Conservation (phyloP, 2,113 vertebrate genomes). For the Paramormyrops kingsleyae region DNA sequence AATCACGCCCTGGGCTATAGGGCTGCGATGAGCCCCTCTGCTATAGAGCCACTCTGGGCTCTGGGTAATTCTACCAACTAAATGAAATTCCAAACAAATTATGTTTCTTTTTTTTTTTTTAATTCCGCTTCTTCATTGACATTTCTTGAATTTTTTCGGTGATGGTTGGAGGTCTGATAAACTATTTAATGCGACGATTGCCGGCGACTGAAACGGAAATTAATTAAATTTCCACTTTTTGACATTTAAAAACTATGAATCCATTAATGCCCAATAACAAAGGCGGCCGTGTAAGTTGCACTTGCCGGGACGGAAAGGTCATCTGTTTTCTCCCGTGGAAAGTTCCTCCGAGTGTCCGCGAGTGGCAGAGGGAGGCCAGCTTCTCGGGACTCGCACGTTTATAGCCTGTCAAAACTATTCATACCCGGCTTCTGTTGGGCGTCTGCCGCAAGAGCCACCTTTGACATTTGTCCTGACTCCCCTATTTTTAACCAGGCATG, state of each 20-base stretch:
- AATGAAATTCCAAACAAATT: conserved; percentile 16
- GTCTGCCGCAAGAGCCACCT: conserved; percentile 31
- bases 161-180: background rate
- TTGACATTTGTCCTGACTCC: conserved; percentile 46
- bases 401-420: conserved; percentile 30
- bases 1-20: background rate
- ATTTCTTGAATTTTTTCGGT: background rate
- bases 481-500: conserved; percentile 40
- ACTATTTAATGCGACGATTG: background rate
- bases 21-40: background rate
- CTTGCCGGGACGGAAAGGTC: background rate
- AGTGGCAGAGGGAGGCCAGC: conserved; percentile 21
- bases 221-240: conserved; percentile 3
- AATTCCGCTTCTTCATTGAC: background rate
- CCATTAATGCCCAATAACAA: background rate
- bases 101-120: conserved; percentile 4
- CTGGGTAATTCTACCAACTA: background rate
- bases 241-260: conserved; percentile 12
- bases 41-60: background rate
- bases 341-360: background rate
- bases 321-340: background rate
- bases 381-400: conserved; percentile 20
- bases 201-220: background rate
- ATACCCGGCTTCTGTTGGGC: conserved; percentile 25
- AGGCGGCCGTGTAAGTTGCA: background rate